Conservation (phyloP, 1,140 invertebrate species). For the Glomeris maerens region DNA sequence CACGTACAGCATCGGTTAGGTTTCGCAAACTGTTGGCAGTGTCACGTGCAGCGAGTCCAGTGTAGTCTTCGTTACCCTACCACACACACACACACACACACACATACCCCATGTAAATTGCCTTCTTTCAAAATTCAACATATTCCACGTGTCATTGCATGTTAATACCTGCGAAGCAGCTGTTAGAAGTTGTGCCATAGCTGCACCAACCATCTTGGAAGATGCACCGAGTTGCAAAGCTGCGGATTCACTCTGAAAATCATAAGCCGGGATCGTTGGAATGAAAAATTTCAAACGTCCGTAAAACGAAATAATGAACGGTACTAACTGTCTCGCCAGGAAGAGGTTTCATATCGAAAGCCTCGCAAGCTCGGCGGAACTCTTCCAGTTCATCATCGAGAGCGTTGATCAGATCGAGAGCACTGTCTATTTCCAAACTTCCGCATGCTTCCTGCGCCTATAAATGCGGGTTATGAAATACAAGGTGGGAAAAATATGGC, state of each 20-base stretch:
- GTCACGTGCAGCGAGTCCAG: conserved; percentile 63
- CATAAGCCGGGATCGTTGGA: conserved; percentile 4
- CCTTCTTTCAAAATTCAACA: too few relatives aligned
- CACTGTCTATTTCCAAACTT: conserved; percentile 69
- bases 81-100: not conserved
- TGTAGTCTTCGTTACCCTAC: conserved; percentile 62
- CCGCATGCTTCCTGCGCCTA: conserved; percentile 68
- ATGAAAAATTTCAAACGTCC: not conserved
- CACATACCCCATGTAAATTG: not conserved
- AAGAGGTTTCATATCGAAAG: conserved; percentile 55
- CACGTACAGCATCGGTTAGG: conserved; percentile 52
- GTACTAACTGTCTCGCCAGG: conserved; percentile 64
- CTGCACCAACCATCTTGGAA: conserved; percentile 46
- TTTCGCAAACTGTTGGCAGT: conserved; percentile 56
- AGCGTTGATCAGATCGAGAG: conserved; percentile 59
- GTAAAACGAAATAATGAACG: too few relatives aligned
- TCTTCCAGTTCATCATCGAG: conserved; percentile 69
- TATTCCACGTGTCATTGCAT: not conserved
- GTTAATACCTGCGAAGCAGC: conserved; percentile 51
- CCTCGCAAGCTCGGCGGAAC: conserved; percentile 54
- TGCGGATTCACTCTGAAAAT: conserved; percentile 49
- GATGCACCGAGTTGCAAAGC: conserved; percentile 52
- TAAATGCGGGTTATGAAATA: too few relatives aligned
- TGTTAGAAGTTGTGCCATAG: conserved; percentile 66
- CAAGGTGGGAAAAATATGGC: too few relatives aligned